Base-by-base conservation (phyloP, 2,888 invertebrate genomes). In the Zaprionus bogoriensis region DNA sequence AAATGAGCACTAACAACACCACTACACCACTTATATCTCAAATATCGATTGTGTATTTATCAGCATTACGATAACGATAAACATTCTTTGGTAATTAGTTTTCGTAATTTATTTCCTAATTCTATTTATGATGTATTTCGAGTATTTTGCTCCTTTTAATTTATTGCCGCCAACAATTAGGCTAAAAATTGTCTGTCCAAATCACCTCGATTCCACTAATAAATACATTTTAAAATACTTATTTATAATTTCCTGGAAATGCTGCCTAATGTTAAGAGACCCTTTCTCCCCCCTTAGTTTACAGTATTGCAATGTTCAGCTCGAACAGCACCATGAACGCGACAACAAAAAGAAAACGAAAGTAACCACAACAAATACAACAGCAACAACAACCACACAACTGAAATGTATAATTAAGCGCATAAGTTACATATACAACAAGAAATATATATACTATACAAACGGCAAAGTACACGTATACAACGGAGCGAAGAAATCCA, bases 81-180 rank as follows among this genome's bases (percentile, higher is more conserved):
- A 51, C 28, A 42, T 57, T 42, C 10, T 73, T 74, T 48, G 32
- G 44, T 55, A 79, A 53, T 66, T 61, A 63, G 59, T 65, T 61
- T 52, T 58, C 44, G 19, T 72, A 57, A 75, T 82, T 85, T 85
- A 79, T 82, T 62, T 22, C 65, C 57, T 54, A 39, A n/a, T 60
- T 36, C 52, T 53, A 63, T 71, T 63, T 60, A 62, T 67, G 41
- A 58, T 57, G 39, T 62, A 57, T 39, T n/a, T 46, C 57, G 51
- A 27, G 32, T 36, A 36, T 17, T 17, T 36, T 44, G 12, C 44
- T 65, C 41, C 48, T 60, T 82, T 50, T 79, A 61, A 75, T 72
- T 82, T 85, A 85, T 79, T 85, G 59, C 72, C 75, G 78, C 71
- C 71, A 82, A 77, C 36, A 52, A 60, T 55, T 81, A 66, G 74